Base-by-base conservation (phyloP, 1,140 invertebrate species). In the Drusus annulatus region DNA sequence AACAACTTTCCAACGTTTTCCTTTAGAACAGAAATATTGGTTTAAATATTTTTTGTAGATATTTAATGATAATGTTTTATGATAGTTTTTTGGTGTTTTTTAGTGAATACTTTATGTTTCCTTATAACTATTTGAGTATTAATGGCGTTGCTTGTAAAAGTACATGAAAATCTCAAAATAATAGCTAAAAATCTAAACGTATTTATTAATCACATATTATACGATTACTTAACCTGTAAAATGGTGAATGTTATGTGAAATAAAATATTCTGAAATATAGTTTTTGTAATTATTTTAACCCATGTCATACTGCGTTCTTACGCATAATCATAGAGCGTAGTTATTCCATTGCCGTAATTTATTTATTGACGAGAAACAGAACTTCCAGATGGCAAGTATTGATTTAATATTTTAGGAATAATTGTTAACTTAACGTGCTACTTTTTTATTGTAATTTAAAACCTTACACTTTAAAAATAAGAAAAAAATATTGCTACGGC, bases 211-310 rank as follows among this genome's bases (percentile, higher is more conserved):
- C 31, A 17, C 63, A 68, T 31, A 31, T 36, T 36, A 25, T 31
- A 68, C 31, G 63, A 68, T 68, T 45, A 68, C 25, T 36, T 31
- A 36, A 68, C 16, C n/a, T 68, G 63, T 68, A 31, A 68, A 68
- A 16, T 68, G 63, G 31, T 71, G 62, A 65, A n/a, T 23, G 45
- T 51, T 71, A 68, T 68, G 63, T 68, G 63, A 68, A 71, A 71
- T 71, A 71, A 71, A 71, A 52, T 71, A 71, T 71, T 71, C 68
- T 71, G 68, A 71, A 71, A 71, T 71, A 71, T n/a, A 60, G 52
- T 45, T 13, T 56, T 54, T 58, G 50, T 45, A 13, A 13, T 75
- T 56, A 52, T 73, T 58, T 21, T 16, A 58, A 75, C 2, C 56
- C 17, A 13, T 60, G 7, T 60, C 17, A n/a, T n/a, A n/a, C n/a